Base-by-base conservation (phyloP, 2,113 vertebrate genomes). In the Python bivittatus region DNA sequence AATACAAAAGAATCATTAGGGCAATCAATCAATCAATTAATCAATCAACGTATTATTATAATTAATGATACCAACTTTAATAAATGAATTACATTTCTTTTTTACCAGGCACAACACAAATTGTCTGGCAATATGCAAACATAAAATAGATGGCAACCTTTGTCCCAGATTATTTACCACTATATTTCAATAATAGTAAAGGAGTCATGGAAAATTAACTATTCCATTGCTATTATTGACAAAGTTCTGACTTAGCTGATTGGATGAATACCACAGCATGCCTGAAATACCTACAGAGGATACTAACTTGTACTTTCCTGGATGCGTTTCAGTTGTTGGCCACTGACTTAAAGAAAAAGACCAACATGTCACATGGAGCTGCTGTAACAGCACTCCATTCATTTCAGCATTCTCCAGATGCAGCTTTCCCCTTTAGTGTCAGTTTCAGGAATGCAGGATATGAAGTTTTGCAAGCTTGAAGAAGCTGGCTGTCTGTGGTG, bases 1-100 rank as follows among this genome's bases (percentile, higher is more conserved):
- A 96, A 94, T 7, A 94, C 58, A 95, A 22, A 84, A 64, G 64
- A 44, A 89, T n/a, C 27, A 33, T 91, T 95, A 64, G 44, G 68
- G 33, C 11, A 83, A 83, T 84, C 17, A 53, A 79, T 2, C 33
- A 79, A 72, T 13, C n/a, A 79, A 13, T 33, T 29, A n/a, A 33
- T 2, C n/a, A 68, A 15, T 87, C n/a, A 57, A 56, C 52, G n/a
- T 56, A 88, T 72, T 87, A 91, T 72, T 91, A 87, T 48, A 91
- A 86, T 33, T 7, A 22, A 84, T 60, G 79, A 52, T 91, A 58
- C 68, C 22, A 53, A 44, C 9, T 86, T 86, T 48, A 91, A n/a
- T 10, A 25, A 17, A 84, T 4, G 23, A 79, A 12, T 85, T 42
- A 52, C 38, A 48, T 58, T 85, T 60, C 56, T 52, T 60, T 42